Conservation (phyloP, 1,140 invertebrate species). For the Drosophila funebris region DNA sequence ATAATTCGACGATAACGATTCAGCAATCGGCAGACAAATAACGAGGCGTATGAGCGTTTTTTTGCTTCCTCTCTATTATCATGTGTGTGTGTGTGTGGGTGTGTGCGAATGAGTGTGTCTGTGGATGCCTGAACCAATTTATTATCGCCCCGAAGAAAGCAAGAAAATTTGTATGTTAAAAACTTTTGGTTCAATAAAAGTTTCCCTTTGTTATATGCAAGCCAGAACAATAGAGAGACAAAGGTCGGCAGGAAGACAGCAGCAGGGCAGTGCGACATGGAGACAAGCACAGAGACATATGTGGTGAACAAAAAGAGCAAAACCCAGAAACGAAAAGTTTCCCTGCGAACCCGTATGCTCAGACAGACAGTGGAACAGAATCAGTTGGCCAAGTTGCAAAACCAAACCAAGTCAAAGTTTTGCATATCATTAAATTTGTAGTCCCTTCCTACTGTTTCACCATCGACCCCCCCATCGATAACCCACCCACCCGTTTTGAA, state of each 20-base stretch:
- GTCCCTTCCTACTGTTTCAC: constrained; percentile 1
- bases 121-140: constrained; percentile 57
- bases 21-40: constrained; percentile 49
- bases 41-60: constrained; percentile 38
- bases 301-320: constrained; percentile 58
- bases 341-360: constrained; percentile 43
- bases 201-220: constrained; percentile 71
- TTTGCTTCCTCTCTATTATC: constrained; percentile 15
- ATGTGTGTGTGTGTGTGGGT: constrained; percentile 16
- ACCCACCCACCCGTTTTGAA: background rate
- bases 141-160: constrained; percentile 63
- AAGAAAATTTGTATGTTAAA: constrained; percentile 80
- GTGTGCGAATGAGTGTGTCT: constrained; percentile 13
- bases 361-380: constrained; percentile 33
- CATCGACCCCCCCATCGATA: too few species aligned
- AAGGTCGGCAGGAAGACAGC: background rate
- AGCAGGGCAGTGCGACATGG: background rate
- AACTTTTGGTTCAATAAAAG: constrained; percentile 77
- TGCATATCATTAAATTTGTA: constrained; percentile 78
- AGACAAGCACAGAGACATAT: constrained; percentile 47
- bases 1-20: constrained; percentile 76
- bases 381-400: constrained; percentile 46
- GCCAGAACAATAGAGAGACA: constrained; percentile 64
- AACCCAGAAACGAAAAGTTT: constrained; percentile 50
- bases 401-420: constrained; percentile 66